These are phyloP conservation scores for Cartodere bifasciata DNA, from an alignment of 2,888 invertebrate species.

Conservation along the genomic window DNA sequence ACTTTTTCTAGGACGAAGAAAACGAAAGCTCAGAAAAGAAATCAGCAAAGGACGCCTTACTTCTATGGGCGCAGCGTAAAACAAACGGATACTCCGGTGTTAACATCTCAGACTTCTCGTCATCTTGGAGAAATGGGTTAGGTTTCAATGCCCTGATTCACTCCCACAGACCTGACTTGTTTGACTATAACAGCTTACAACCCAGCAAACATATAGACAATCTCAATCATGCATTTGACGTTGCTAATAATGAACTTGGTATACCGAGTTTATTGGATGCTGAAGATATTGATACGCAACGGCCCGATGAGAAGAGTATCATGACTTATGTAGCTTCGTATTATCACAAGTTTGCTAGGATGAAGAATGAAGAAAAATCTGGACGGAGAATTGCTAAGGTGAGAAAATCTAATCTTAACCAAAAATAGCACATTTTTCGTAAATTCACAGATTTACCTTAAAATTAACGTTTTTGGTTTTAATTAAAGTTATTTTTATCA, in stretches of 20 bases:
- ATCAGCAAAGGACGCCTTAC: conserved; percentile 95
- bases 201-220: conserved; percentile 83
- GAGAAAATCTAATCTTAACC: too few relatives aligned
- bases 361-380: conserved; percentile 98
- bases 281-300: conserved; percentile 86
- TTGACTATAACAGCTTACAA: conserved; percentile 72
- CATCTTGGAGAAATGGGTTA: conserved; percentile 91
- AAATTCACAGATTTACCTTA: background rate
- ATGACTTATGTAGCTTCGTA: conserved; percentile 98
- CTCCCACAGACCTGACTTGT: conserved; percentile 90
- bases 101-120: conserved; percentile 79
- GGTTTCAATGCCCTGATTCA: conserved; percentile 99
- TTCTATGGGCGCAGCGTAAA: conserved; percentile 98
- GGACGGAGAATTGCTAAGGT: conserved; percentile 96
- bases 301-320: conserved; percentile 97
- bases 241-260: conserved; percentile 84
- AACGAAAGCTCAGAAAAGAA: conserved; percentile 95
- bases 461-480: conserved; percentile 2
- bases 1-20: conserved; percentile 65
- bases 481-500: too few relatives aligned
- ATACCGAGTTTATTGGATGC: conserved; percentile 89
- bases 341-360: conserved; percentile 97
- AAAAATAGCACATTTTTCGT: background rate
- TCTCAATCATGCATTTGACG: conserved; percentile 94
- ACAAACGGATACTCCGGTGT: conserved; percentile 89